phyloP scores from a whole-genome alignment of 2,113 vertebrate genomes.

The Gallinago media region DNA sequence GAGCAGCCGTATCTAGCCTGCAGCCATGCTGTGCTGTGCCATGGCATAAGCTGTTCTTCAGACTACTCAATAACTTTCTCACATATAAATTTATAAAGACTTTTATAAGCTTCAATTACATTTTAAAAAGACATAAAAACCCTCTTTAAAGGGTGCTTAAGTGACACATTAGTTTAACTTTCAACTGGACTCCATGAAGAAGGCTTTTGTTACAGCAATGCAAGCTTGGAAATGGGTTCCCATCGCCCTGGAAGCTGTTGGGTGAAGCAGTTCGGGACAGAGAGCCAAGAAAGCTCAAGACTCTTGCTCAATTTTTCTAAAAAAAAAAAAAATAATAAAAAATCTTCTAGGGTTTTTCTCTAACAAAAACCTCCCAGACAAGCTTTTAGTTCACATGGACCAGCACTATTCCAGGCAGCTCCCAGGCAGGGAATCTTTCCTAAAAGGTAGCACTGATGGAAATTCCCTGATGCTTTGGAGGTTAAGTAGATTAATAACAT shows the following conservation, averaged over 20 bases:
- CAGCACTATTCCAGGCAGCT: background rate
- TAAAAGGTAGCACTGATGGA: background rate
- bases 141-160: slow-evolving; percentile 53
- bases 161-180: slow-evolving; percentile 62
- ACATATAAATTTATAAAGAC: slow-evolving; percentile 74
- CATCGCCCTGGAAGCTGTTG: background rate
- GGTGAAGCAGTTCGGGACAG: background rate
- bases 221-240: background rate
- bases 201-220: background rate
- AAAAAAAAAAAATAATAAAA: too few relatives aligned
- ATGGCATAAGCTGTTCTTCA: slow-evolving; percentile 57
- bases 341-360: background rate
- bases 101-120: slow-evolving; percentile 73
- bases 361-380: background rate
- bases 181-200: slow-evolving; percentile 14
- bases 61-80: slow-evolving; percentile 68
- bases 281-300: background rate
- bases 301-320: background rate
- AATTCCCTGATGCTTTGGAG: background rate
- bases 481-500: background rate
- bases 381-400: background rate
- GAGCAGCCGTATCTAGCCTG: slow-evolving; percentile 51
- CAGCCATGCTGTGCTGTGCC: slow-evolving; percentile 45
- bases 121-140: slow-evolving; percentile 64
- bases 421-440: background rate